Percentiles rank a stretch among this genome's conserved stretches.
Conservation (phyloP, 2,888 invertebrate species). For the Mythimna loreyi region DNA sequence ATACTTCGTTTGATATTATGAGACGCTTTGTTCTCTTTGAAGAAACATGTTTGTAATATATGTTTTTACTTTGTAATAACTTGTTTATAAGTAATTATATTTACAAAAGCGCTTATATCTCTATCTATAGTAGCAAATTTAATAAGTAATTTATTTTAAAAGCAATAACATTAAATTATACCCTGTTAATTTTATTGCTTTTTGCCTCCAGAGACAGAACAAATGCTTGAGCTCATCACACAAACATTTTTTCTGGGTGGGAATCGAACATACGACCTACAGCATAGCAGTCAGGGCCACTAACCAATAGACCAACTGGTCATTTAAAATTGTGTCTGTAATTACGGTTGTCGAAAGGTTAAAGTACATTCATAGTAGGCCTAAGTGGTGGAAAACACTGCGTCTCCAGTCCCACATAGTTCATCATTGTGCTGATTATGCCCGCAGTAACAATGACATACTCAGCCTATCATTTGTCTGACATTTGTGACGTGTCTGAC, state of each 20-base stretch:
- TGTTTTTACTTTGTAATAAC: neutral
- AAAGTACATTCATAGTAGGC: neutral
- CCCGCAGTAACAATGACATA: conserved; percentile 19
- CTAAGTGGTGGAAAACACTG: too few relatives aligned
- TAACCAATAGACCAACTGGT: too few relatives aligned
- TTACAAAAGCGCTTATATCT: neutral
- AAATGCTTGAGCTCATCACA: too few relatives aligned
- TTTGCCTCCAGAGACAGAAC: too few relatives aligned
- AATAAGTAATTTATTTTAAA: neutral
- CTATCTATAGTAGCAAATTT: neutral
- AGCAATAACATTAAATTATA: neutral
- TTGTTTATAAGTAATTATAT: conserved; percentile 7
- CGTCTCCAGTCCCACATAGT: neutral
- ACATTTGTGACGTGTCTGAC: conserved; percentile 25
- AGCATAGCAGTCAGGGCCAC: too few relatives aligned
- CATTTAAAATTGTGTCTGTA: too few relatives aligned
- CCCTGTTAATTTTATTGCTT: too few relatives aligned
- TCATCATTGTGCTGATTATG: conserved; percentile 22
- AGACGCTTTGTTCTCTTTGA: conserved; percentile 32
- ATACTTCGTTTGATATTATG: conserved; percentile 11
- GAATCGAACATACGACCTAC: too few relatives aligned
- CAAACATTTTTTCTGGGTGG: too few relatives aligned
- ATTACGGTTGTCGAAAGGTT: too few relatives aligned
- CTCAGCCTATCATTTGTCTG: conserved; percentile 40
- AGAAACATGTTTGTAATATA: conserved; percentile 19